Evolutionary conservation across 2,888 invertebrate genomes (phyloP).

Genomic region (Agelastica alni): DNA sequence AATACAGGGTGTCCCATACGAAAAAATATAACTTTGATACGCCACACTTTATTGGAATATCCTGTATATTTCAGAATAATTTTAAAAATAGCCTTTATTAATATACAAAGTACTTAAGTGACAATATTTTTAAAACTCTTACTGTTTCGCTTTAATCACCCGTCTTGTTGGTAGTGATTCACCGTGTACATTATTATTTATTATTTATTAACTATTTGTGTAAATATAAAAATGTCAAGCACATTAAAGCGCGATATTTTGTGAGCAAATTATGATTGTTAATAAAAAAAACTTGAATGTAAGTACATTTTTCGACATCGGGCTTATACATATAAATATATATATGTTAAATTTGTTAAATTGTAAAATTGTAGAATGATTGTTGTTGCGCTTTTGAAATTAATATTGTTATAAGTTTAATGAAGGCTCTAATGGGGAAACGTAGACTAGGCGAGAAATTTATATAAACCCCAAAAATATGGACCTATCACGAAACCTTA

Average conservation of each 20-base stretch:
- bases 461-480: conserved; percentile 24
- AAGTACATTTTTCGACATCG: conserved; percentile 32
- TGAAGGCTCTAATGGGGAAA: conserved; percentile 33
- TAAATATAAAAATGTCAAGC: no score
- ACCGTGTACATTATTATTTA: no score
- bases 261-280: conserved; percentile 17
- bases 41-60: no score
- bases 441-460: conserved; percentile 12
- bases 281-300: conserved; percentile 21
- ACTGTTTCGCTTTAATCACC: no score
- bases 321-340: conserved; percentile 40
- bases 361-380: conserved; percentile 39
- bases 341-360: conserved; percentile 36
- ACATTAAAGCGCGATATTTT: conserved; percentile 15
- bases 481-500: conserved; percentile 36
- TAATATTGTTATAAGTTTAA: conserved; percentile 28
- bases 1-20: no score
- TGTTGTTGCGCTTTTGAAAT: conserved; percentile 41
- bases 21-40: no score
- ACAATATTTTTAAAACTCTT: no score
- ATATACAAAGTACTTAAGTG: no score
- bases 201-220: no score
- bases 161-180: no score
- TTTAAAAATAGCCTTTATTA: no score
- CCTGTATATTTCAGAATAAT: no score